Base-by-base conservation (phyloP, 1,140 invertebrate species). In the Dinoponera quadriceps region DNA sequence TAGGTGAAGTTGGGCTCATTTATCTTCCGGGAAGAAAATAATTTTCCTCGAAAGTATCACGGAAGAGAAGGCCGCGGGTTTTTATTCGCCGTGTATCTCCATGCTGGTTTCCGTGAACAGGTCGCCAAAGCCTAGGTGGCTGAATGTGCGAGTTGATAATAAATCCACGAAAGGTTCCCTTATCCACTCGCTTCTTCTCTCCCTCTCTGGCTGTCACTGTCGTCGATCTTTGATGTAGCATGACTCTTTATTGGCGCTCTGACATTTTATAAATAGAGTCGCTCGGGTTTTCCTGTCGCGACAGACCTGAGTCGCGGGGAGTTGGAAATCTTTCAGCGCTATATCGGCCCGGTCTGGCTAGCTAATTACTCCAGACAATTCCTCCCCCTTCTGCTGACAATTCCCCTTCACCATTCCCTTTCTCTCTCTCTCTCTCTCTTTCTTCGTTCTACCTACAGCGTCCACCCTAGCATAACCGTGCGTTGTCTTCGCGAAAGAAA, bases 201-300 rank as follows among this genome's bases (percentile, higher is more conserved):
- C 44, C 25, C 51, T 38, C 22, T 14, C 29, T n/a, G 55, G 18
- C 4, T 22, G 44, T 65, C 59, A 25, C 14, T 57, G 48, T 18
- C 33, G n/a, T 65, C 84, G 86, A 72, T 88, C 91, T 73, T 93
- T 91, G 91, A 94, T 91, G 93, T 94, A 88, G 92, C 93, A 91
- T 94, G 93, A 91, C 93, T 95, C 95, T 95, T 95, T 95, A 95
- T 95, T 92, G 93, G 92, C 90, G 80, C 84, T 66, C 89, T 95
- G 94, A 95, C 94, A 95, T 95, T 95, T 95, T 91, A 88, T 90
- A 92, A 92, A 91, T 91, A 90, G 88, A 90, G 88, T 82, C 77
- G 84, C 88, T 84, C 80, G 59, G 80, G 48, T 83, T 65, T 60
- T 73, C 71, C 63, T 27, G 68, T 84, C 81, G 57, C 82, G 73